Base-by-base conservation (phyloP, 2,113 vertebrate genomes). In the Ceyx cyanopectus region DNA sequence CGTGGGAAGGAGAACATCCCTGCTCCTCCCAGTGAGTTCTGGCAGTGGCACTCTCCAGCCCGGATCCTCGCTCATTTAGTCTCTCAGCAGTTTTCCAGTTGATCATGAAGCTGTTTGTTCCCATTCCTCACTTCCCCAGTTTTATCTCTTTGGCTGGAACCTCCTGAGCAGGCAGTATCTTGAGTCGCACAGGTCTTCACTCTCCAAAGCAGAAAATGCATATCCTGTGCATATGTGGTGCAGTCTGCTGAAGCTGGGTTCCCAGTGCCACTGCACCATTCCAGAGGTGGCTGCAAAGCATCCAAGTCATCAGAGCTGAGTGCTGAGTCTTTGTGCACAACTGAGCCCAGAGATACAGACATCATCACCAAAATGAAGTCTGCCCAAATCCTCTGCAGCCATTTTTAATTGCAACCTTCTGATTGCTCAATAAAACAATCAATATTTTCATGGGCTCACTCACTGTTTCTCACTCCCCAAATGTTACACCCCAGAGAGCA, bases 31-130 rank as follows among this genome's bases (percentile, higher is more conserved):
- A 62, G 89, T 7, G 9, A 63, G 43, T 46, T 51, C 94, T 89
- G 0, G 1, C 63, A 3, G 75, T 72, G 92, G 87, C 95, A n/a
- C 46, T 85, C 68, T 82, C 94, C 92, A 95, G 88, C 56, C 68
- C 1, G 0, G 45, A 10, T 1, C 70, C 90, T 86, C 88, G 63
- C 16, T 70, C 75, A 45, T 65, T 75, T n/a, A 23, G 1, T 82
- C 90, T 81, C 90, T 92, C 90, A 90, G 90, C 92, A 62, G 67
- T 85, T 96, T 81, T 50, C 51, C 67, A n/a, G 37, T 82, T 95
- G 56, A 85, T 94, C 90, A 18, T 30, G 14, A 54, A 83, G 66
- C 62, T 4, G 4, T 68, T 94, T 15, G 3, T 78, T 89, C 63
- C 60, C 23, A 45, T 62, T 92, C 72, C 79, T 92, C 74, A 2